phyloP scores from a whole-genome alignment of 1,140 invertebrate genomes.

The Oryzaephilus surinamensis region DNA sequence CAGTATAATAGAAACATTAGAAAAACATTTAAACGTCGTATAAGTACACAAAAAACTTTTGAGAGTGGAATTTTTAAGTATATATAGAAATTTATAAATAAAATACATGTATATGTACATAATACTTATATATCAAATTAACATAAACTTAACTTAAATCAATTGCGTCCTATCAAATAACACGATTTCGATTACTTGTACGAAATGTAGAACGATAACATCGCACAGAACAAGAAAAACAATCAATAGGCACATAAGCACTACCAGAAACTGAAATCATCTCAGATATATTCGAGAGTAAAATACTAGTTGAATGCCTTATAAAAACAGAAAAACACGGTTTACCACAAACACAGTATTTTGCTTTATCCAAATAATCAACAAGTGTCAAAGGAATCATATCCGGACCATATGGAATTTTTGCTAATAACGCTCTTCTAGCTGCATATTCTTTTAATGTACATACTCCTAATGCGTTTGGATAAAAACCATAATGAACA shows the following conservation, averaged over 20 bases:
- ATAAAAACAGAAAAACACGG: slow-evolving; percentile 44
- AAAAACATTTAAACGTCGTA: too few species aligned
- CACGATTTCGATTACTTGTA: slow-evolving; percentile 20
- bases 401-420: slow-evolving; percentile 44
- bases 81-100: too few species aligned
- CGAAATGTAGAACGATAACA: slow-evolving; percentile 37
- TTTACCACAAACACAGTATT: slow-evolving; percentile 49
- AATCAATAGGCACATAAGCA: slow-evolving; percentile 42
- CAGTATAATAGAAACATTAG: too few species aligned
- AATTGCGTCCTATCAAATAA: slow-evolving; percentile 34
- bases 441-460: slow-evolving; percentile 23
- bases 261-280: slow-evolving; percentile 36
- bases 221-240: slow-evolving; percentile 47
- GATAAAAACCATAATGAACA: slow-evolving; percentile 13
- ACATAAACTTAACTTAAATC: slow-evolving; percentile 25
- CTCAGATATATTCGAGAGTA: slow-evolving; percentile 27
- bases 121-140: too few species aligned
- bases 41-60: too few species aligned
- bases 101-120: too few species aligned
- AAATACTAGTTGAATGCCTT: background rate
- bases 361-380: slow-evolving; percentile 47
- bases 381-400: slow-evolving; percentile 48
- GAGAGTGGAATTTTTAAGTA: too few species aligned
- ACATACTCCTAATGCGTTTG: slow-evolving; percentile 18
- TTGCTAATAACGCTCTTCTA: slow-evolving; percentile 27